Conservation (phyloP, 2,888 invertebrate species). For the Willowsia nigromaculata region DNA sequence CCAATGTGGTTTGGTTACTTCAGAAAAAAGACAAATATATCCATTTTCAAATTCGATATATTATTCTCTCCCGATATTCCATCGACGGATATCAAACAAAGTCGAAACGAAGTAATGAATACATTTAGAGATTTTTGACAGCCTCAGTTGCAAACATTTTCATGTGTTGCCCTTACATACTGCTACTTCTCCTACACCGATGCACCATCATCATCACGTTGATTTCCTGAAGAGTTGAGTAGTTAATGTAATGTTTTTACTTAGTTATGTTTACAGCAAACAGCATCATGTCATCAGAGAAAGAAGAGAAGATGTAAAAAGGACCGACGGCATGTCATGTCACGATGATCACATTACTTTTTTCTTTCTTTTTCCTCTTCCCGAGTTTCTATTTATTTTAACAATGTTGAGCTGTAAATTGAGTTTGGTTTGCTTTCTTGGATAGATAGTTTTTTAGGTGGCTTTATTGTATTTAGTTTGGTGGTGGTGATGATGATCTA, state of each 20-base stretch:
- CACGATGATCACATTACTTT: conserved; percentile 76
- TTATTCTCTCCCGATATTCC: not conserved
- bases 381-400: conserved; percentile 79
- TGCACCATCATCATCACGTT: not conserved
- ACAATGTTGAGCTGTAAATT: conserved; percentile 74
- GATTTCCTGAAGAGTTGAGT: conserved; percentile 22
- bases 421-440: conserved; percentile 49
- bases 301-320: conserved; percentile 34
- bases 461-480: not conserved
- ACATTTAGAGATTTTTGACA: not conserved
- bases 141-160: conserved; percentile 40
- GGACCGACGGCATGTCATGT: conserved; percentile 75
- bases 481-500: not conserved
- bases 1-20: conserved; percentile 27
- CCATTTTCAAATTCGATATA: conserved; percentile 39
- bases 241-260: conserved; percentile 49
- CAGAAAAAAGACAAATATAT: conserved; percentile 34
- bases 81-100: not conserved
- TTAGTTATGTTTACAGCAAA: conserved; percentile 61
- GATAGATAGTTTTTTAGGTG: not conserved
- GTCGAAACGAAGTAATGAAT: not conserved
- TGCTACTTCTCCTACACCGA: not conserved
- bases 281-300: conserved; percentile 48
- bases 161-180: not conserved
- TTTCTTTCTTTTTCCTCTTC: conserved; percentile 29